phyloP scores from a whole-genome alignment of 1,140 invertebrate species.

The Drosophila lacteicornis region DNA sequence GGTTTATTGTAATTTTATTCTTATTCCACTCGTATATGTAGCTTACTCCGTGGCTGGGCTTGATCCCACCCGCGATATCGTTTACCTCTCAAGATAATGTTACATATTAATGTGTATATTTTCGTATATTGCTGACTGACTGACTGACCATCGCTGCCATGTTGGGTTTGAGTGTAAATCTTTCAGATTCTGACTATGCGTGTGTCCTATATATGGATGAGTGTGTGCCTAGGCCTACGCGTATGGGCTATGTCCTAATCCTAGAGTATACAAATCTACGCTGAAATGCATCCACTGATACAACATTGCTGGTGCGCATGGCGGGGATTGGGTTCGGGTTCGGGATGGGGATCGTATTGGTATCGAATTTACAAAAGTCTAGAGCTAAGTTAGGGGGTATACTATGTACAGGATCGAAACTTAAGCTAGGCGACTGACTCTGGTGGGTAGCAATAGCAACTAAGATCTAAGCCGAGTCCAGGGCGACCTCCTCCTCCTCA shows the following conservation, averaged over 20 bases:
- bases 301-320: slow-evolving; percentile 47
- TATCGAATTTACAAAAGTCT: slow-evolving; percentile 66
- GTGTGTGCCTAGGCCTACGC: slow-evolving; percentile 24
- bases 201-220: slow-evolving; percentile 14
- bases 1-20: slow-evolving; percentile 50
- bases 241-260: slow-evolving; percentile 38
- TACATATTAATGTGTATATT: slow-evolving; percentile 52
- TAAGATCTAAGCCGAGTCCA: slow-evolving; percentile 29
- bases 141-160: slow-evolving; percentile 35
- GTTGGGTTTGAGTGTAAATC: slow-evolving; percentile 61
- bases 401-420: slow-evolving; percentile 62
- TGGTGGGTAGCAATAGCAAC: slow-evolving; percentile 35
- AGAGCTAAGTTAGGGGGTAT: neutral
- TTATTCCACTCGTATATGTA: slow-evolving; percentile 28
- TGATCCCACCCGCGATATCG: slow-evolving; percentile 12
- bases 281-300: slow-evolving; percentile 73
- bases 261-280: slow-evolving; percentile 49
- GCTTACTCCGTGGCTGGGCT: slow-evolving; percentile 26
- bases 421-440: slow-evolving; percentile 33
- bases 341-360: neutral
- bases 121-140: slow-evolving; percentile 67
- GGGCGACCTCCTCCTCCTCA: slow-evolving; percentile 1
- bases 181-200: slow-evolving; percentile 74
- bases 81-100: slow-evolving; percentile 14
- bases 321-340: slow-evolving; percentile 3